Evolutionary conservation across 2,113 vertebrate genomes (phyloP).

Genomic region (Phyllostomus discolor): DNA sequence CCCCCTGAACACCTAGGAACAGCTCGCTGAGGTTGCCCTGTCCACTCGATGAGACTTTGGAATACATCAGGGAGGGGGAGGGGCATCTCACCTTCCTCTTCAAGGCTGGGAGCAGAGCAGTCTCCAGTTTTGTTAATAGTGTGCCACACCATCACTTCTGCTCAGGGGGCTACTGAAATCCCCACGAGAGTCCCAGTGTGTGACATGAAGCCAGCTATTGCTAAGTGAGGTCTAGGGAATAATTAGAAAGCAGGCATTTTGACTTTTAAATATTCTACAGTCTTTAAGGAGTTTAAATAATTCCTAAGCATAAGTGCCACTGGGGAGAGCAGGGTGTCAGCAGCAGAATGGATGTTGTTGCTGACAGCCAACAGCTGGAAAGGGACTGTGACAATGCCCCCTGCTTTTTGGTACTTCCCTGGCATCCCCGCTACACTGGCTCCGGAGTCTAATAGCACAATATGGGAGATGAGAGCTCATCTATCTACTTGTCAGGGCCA

Average conservation of each 20-base stretch:
- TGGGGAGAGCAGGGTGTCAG: constrained; percentile 55
- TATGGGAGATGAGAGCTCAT: constrained; percentile 61
- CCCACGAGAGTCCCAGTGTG: constrained; percentile 24
- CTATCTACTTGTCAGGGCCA: constrained; percentile 70
- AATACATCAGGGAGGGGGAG: rapidly evolving
- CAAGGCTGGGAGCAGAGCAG: neutral
- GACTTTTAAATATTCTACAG: constrained; percentile 65
- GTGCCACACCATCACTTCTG: neutral
- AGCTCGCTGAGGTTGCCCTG: neutral
- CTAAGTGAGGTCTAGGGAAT: constrained; percentile 46
- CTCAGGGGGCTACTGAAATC: neutral
- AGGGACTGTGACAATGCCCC: constrained; percentile 61
- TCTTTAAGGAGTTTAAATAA: constrained; percentile 56
- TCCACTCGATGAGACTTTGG: neutral
- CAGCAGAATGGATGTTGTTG: constrained; percentile 57
- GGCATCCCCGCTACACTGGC: constrained; percentile 25
- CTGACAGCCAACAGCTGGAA: constrained; percentile 71
- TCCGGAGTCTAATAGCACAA: constrained; percentile 31
- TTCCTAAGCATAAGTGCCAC: constrained; percentile 51
- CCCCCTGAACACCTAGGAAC: neutral
- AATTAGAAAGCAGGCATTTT: constrained; percentile 57
- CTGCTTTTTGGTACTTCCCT: constrained; percentile 42
- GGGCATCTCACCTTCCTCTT: neutral
- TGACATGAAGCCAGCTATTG: constrained; percentile 53
- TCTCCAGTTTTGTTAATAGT: constrained; percentile 1